Conservation (phyloP, 2,113 vertebrate species). For the Zootoca vivipara region DNA sequence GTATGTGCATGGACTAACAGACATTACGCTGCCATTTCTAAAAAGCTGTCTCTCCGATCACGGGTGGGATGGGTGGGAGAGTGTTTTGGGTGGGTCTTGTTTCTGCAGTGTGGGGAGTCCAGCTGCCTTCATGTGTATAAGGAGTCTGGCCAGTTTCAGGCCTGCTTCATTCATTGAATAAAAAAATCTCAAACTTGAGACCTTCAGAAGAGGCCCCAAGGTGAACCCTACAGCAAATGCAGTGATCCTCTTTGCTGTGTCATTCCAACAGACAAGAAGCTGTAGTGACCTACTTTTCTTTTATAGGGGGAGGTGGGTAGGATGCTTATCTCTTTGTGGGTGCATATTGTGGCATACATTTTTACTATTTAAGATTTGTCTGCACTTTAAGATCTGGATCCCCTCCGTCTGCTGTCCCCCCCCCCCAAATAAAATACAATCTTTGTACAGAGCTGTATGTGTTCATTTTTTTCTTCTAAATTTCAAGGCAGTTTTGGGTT, state of each 20-base stretch:
- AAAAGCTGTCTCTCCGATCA: neutral
- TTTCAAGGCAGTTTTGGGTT: neutral
- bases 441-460: constrained; percentile 6
- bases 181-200: neutral
- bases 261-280: constrained; percentile 18
- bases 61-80: neutral
- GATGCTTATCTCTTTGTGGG: constrained; percentile 2
- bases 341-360: constrained; percentile 2
- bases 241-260: neutral
- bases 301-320: neutral
- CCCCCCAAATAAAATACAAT: constrained; percentile 56
- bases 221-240: neutral
- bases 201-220: neutral
- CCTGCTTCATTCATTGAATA: neutral
- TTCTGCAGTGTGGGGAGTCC: neutral
- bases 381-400: constrained; percentile 50
- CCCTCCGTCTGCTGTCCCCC: constrained; percentile 6
- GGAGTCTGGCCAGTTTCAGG: neutral
- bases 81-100: neutral
- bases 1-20: neutral
- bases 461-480: neutral
- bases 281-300: neutral
- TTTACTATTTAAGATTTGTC: constrained; percentile 41
- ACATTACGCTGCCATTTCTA: neutral
- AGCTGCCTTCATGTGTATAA: neutral